Percentiles rank a stretch among this genome's conserved stretches.
phyloP scores from a whole-genome alignment of 2,797 vertebrate genomes.

The Peromyscus eremicus region DNA sequence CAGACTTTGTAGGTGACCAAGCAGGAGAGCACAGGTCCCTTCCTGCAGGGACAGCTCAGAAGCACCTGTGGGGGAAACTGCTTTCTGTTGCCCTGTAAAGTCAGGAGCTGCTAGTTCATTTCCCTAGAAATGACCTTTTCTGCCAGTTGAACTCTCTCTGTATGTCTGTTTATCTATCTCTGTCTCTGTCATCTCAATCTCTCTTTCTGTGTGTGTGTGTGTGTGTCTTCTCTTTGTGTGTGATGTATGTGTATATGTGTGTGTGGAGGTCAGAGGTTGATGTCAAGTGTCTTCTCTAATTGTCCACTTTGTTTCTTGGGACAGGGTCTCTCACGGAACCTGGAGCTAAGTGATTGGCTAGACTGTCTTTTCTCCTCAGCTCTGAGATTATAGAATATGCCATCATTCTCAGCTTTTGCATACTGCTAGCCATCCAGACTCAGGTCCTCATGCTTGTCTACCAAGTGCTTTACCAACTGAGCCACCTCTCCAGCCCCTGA shows the following conservation, averaged over 20 bases:
- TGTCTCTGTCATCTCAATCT: neutral
- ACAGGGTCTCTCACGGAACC: neutral
- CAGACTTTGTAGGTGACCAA: constrained; percentile 94
- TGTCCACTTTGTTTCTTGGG: neutral
- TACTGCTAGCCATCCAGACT: neutral
- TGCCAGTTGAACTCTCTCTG: neutral
- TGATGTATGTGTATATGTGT: neutral
- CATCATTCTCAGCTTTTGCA: neutral
- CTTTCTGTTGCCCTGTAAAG: neutral
- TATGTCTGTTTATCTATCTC: neutral
- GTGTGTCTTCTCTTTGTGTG: neutral
- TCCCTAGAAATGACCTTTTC: neutral
- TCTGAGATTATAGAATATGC: neutral
- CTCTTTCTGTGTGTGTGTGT: neutral
- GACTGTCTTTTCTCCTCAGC: neutral
- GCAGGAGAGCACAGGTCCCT: neutral
- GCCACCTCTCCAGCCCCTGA: neutral
- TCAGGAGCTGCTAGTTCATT: neutral
- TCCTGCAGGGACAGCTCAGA: neutral
- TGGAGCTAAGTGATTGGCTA: neutral
- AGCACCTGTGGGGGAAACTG: too few species aligned
- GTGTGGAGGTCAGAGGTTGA: neutral
- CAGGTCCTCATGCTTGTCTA: neutral
- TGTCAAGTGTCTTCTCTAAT: neutral
- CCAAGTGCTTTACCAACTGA: neutral